phyloP scores from a whole-genome alignment of 2,113 vertebrate species.

The Platanista minor region DNA sequence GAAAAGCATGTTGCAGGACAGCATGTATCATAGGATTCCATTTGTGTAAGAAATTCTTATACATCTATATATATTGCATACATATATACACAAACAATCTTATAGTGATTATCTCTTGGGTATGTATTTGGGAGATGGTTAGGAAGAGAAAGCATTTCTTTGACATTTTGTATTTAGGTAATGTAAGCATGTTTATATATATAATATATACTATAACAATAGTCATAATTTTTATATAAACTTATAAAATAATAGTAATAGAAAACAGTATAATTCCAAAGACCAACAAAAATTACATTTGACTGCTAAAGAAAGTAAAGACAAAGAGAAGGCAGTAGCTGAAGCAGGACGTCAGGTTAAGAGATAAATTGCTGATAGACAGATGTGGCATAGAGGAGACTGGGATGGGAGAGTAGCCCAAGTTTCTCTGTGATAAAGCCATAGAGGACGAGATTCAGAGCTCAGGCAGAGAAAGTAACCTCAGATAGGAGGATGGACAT shows the following conservation, averaged over 20 bases:
- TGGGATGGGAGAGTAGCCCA: rapidly evolving
- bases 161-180: not conserved
- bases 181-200: not conserved
- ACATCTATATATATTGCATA: not conserved
- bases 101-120: not conserved
- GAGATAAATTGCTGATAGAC: not conserved
- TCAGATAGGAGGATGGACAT: not conserved
- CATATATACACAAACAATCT: not conserved
- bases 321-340: not conserved
- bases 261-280: not conserved
- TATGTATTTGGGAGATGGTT: not conserved
- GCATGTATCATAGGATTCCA: not conserved
- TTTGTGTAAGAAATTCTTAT: not conserved
- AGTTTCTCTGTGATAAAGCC: not conserved
- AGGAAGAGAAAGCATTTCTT: not conserved
- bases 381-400: no score
- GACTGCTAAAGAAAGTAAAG: not conserved
- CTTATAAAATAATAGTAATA: not conserved
- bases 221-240: not conserved
- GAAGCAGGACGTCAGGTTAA: not conserved
- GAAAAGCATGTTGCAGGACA: not conserved
- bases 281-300: not conserved
- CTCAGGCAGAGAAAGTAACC: not conserved
- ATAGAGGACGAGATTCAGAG: not conserved
- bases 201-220: not conserved